Evolutionary conservation across 35 echinoderm and acorn worm species (phyloP), one percentile per base, ranked within the genome.

Genomic region (Strongylocentrotus purpuratus): DNA sequence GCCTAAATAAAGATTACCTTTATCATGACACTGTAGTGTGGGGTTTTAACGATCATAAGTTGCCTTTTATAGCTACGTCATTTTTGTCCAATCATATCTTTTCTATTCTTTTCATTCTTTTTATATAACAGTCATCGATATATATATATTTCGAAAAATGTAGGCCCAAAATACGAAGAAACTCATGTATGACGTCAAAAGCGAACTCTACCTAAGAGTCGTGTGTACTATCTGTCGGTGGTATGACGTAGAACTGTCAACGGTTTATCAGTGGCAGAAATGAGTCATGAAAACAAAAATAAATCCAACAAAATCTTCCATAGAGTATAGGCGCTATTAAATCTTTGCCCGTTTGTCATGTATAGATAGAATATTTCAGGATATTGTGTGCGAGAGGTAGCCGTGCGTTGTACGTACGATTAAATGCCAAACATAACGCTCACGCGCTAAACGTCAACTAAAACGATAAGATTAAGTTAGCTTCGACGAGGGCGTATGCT

Each of bases 221-320:
- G 10, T 55, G 50, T 55, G 9, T 11, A 55, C 9, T 14, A 0
- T 52, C 4, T 52, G 48, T 28, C 22, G 28, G 61, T 70, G 5
- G 22, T 78, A 78, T 78, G 65, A 78, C 65, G 65, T 78, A 22
- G 28, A 78, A 78, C 65, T 78, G 22, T n/a, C 65, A 28, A 28
- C 65, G 20, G 20, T 78, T 78, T 78, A 78, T 71, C 25, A 20
- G 7, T 78, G 20, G 5, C 65, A 78, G 25, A 55, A 55, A 28
- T 78, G 22, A 78, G 65, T 78, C 65, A 78, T 78, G 65, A 78
- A n/a, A 78, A 78, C 65, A 78, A 78, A 55, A 55, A 55, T 55
- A 55, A 78, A 4, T n/a, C 18, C 61, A 78, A 78, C 18, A 28
- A 78, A 78, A 78, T 78, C 65, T 22, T 22, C 20, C 20, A 78